Evolutionary conservation across 2,113 vertebrate genomes (phyloP), one percentile per base, ranked within the genome.

Genomic region (Muntiacus muntjak): DNA sequence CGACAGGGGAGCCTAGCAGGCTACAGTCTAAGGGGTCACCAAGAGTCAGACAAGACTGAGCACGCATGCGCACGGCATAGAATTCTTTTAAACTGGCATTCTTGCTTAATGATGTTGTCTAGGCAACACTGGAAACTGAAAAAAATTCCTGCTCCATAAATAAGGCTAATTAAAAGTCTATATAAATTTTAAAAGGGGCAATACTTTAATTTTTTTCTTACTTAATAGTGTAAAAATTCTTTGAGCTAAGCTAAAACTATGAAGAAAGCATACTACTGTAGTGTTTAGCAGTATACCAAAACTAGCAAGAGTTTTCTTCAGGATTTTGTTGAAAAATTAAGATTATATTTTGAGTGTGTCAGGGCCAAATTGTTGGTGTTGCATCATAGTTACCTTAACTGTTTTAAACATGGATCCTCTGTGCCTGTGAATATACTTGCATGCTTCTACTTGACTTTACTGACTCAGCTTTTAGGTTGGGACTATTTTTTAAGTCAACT

Each of bases 101-200:
- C 99, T 99, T 99, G 99, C 99, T 98, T 99, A 98, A 99, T 98
- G 98, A 99, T 98, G 98, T 99, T 99, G 98, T 98, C 98, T 99
- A 98, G 98, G 99, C 99, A 99, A 98, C 98, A 99, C 98, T 99
- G 98, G 98, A 99, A 99, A 99, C 99, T 99, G 99, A 99, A 98
- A 95, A 88, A 74, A 97, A 95, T 93, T 47, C 88, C 87, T 99
- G 99, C 99, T 99, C 98, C 99, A 99, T 99, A 99, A 99, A 99
- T 99, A 99, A 99, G 99, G 98, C 99, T 99, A 99, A 99, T 99
- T 99, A 99, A 99, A 99, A 98, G 98, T 99, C 99, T 98, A 99
- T 99, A 99, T 99, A 99, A 98, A 99, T 99, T 99, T 99, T 99
- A 99, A 98, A 99, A 98, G 98, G 99, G 99, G 98, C 99, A 99